These are phyloP conservation scores for Chironomus riparius DNA, from an alignment of 2,888 invertebrate species.

Conservation along the genomic window DNA sequence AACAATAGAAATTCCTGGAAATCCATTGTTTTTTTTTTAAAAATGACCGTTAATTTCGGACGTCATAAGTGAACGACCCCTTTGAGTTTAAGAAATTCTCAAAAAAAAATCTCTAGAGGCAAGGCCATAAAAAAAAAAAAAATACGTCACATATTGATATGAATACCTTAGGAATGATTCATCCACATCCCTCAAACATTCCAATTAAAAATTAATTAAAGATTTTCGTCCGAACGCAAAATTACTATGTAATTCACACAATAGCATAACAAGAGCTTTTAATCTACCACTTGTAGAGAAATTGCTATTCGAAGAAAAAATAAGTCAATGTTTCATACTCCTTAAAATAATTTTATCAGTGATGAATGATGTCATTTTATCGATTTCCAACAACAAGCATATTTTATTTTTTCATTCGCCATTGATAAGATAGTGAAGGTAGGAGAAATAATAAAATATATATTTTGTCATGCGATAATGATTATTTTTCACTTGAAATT, in stretches of 20 bases:
- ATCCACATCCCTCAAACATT: not conserved
- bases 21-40: no score
- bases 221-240: not conserved
- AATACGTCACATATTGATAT: no score
- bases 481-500: not conserved
- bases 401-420: not conserved
- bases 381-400: not conserved
- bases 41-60: no score
- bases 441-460: not conserved
- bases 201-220: not conserved
- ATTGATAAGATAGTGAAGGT: not conserved
- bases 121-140: no score
- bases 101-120: no score
- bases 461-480: not conserved
- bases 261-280: not conserved
- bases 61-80: no score
- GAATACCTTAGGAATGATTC: no score
- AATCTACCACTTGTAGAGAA: not conserved
- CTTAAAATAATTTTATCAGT: not conserved
- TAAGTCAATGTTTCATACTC: not conserved
- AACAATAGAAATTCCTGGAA: no score
- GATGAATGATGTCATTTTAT: conserved; percentile 16
- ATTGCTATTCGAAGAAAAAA: not conserved
- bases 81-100: no score
- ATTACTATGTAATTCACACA: not conserved